Evolutionary conservation across 2,888 invertebrate genomes (phyloP).

Genomic region (Scaptomyza tumidula): DNA sequence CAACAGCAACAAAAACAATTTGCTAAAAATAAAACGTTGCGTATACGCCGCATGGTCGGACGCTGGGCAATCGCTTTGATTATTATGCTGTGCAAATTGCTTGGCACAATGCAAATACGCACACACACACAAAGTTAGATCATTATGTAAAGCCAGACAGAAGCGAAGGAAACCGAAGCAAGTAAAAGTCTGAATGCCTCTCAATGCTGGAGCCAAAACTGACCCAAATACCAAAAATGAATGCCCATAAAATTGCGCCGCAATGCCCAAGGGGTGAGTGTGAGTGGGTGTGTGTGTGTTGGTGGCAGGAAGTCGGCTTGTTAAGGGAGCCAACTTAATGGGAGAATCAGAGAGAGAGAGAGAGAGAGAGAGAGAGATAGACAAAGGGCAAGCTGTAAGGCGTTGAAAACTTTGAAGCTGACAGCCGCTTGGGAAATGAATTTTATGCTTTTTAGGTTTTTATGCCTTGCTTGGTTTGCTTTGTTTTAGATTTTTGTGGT

Average conservation of each 20-base stretch:
- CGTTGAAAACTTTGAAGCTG: constrained; percentile 26
- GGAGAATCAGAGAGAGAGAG: neutral
- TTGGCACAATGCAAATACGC: constrained; percentile 46
- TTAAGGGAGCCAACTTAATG: constrained; percentile 46
- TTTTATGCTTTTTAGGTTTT: constrained; percentile 16
- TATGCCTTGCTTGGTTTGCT: neutral
- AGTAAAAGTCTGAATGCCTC: constrained; percentile 11
- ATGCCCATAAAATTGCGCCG: constrained; percentile 67
- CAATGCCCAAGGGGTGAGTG: constrained; percentile 18
- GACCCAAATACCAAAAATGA: constrained; percentile 76
- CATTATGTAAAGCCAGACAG: constrained; percentile 56
- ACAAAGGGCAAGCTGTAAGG: constrained; percentile 9
- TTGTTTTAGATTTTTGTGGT: constrained; percentile 28
- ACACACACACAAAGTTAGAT: constrained; percentile 27
- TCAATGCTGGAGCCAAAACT: constrained; percentile 53
- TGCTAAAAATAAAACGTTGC: constrained; percentile 77
- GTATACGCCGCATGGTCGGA: constrained; percentile 62
- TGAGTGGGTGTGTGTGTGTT: neutral
- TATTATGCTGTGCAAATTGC: constrained; percentile 66
- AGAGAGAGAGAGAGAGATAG: too few relatives aligned
- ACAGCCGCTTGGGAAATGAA: constrained; percentile 15
- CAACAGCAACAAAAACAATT: constrained; percentile 58
- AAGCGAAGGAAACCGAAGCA: constrained; percentile 22
- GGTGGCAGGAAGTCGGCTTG: neutral
- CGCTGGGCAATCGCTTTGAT: constrained; percentile 60